A percentile compares a stretch with the other conserved stretches of the same genome.
These are phyloP conservation scores for Tinamus major DNA, from an alignment of 2,797 vertebrate genomes.

Conservation along the genomic window DNA sequence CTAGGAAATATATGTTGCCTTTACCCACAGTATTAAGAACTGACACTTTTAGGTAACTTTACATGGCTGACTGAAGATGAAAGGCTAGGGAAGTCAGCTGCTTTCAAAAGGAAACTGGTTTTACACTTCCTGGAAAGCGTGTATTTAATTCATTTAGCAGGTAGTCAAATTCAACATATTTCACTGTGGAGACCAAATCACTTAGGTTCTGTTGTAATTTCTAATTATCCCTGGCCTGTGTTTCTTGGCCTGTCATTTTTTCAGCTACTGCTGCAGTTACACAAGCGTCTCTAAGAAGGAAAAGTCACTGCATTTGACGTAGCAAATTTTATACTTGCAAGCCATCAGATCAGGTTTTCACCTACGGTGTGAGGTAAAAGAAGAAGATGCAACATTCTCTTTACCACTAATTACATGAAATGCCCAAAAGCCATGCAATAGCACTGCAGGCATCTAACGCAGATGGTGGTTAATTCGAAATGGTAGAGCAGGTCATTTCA, in stretches of 20 bases:
- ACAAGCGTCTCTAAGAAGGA: neutral
- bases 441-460: neutral
- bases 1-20: neutral
- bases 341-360: neutral
- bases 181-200: neutral
- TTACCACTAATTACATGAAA: neutral
- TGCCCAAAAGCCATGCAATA: neutral
- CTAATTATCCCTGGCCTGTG: neutral
- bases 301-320: neutral
- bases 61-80: neutral
- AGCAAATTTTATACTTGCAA: neutral
- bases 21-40: neutral
- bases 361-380: neutral
- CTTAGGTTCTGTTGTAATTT: neutral
- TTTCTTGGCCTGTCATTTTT: neutral
- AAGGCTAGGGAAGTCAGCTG: neutral
- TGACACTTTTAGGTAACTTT: neutral
- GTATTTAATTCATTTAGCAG: neutral
- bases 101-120: neutral
- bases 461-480: neutral
- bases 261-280: neutral
- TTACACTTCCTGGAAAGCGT: neutral
- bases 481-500: neutral
- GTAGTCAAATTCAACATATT: neutral
- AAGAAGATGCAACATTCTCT: neutral